Evolutionary conservation across 2,888 invertebrate genomes (phyloP).

Genomic region (Agrochola lychnidis): DNA sequence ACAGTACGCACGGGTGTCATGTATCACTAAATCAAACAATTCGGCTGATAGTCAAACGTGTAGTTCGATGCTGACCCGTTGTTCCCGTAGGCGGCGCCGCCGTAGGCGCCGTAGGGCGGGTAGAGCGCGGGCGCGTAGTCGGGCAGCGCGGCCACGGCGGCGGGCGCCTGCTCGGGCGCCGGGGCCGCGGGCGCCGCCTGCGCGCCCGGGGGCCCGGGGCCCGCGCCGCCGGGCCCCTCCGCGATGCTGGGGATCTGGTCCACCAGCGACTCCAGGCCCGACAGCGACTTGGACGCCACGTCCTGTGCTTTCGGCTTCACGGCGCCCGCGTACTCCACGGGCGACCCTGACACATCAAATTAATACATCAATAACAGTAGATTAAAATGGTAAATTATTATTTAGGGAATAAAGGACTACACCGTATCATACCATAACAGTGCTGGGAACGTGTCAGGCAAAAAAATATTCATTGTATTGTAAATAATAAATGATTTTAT

Average conservation of each 20-base stretch:
- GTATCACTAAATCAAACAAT: too few species aligned
- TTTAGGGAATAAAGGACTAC: neutral
- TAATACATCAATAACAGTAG: neutral
- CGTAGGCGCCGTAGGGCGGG: conserved; percentile 83
- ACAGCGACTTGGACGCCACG: conserved; percentile 96
- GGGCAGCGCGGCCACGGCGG: conserved; percentile 74
- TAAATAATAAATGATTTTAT: too few species aligned
- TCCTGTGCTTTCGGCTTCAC: conserved; percentile 91
- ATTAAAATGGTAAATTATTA: neutral
- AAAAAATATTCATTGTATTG: too few species aligned
- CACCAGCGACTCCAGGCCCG: conserved; percentile 96
- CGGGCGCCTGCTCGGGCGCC: conserved; percentile 61
- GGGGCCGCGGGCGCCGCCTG: conserved; percentile 54
- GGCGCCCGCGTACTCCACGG: conserved; percentile 85
- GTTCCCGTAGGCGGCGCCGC: conserved; percentile 80
- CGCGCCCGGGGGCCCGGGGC: conserved; percentile 46
- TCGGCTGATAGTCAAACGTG: too few species aligned
- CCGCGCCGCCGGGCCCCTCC: conserved; percentile 90
- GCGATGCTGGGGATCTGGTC: conserved; percentile 97
- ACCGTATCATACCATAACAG: too few species aligned
- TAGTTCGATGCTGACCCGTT: conserved; percentile 76
- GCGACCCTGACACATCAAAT: conserved; percentile 72
- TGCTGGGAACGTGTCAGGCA: too few species aligned
- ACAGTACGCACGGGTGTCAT: neutral
- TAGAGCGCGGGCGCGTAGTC: conserved; percentile 81